Evolutionary conservation across 2,113 vertebrate species (phyloP).

Genomic region (Trichechus manatus): DNA sequence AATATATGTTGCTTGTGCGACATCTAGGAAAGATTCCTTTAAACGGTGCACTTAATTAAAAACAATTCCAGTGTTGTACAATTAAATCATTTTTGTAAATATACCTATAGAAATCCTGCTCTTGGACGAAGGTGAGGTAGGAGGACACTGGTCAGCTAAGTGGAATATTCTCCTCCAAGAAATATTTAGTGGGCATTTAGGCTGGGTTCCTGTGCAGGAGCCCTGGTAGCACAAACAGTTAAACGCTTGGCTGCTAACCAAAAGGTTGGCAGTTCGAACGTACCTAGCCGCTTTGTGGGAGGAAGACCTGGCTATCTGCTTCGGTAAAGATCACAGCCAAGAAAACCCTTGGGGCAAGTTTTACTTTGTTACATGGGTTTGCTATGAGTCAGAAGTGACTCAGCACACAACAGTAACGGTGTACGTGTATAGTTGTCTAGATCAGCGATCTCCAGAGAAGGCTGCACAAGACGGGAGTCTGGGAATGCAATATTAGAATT

Average conservation of each 20-base stretch:
- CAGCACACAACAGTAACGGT: neutral
- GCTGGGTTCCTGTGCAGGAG: neutral
- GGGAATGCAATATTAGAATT: neutral
- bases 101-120: neutral
- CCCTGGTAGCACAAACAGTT: neutral
- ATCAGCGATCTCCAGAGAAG: neutral
- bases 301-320: neutral
- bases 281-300: neutral
- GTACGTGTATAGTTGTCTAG: neutral
- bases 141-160: neutral
- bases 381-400: neutral
- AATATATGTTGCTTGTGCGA: neutral
- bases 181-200: neutral
- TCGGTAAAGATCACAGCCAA: neutral
- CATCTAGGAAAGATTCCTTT: constrained; percentile 25
- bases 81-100: neutral
- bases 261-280: neutral
- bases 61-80: neutral
- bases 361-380: neutral
- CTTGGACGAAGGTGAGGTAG: neutral
- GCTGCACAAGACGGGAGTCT: neutral
- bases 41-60: constrained; percentile 13
- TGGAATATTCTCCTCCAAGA: neutral
- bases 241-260: neutral
- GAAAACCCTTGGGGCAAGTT: neutral